Evolutionary conservation across 2,888 invertebrate species (phyloP).

Genomic region (Trissonchulus sp.): DNA sequence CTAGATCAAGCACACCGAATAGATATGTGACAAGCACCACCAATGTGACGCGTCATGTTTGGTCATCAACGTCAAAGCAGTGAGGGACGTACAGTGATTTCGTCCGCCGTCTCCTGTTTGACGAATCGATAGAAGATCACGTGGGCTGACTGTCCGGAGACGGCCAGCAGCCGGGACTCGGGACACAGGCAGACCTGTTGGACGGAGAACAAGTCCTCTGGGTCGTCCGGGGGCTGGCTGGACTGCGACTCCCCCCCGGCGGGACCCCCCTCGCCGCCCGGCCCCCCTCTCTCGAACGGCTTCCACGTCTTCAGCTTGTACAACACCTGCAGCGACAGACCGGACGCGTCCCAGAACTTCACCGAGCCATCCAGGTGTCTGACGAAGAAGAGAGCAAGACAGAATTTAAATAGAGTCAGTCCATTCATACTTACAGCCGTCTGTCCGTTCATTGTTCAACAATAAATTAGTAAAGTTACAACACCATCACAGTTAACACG

Average conservation of each 20-base stretch:
- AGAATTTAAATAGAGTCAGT: slow-evolving; percentile 15
- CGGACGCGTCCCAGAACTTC: slow-evolving; percentile 98
- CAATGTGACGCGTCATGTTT: no score
- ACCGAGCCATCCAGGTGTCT: slow-evolving; percentile 96
- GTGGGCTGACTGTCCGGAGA: slow-evolving; percentile 86
- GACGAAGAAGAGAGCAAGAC: slow-evolving; percentile 47
- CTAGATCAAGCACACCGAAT: no score
- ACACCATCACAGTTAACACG: background rate
- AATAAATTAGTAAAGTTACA: slow-evolving; percentile 10
- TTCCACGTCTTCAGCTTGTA: slow-evolving; percentile 16
- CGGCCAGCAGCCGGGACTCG: slow-evolving; percentile 78
- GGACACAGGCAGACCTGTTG: slow-evolving; percentile 84
- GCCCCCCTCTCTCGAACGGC: background rate
- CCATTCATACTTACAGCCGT: no score
- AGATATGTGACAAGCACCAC: no score
- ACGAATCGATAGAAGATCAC: slow-evolving; percentile 91
- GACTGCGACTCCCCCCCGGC: background rate
- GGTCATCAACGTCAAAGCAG: no score
- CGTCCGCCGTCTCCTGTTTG: slow-evolving; percentile 70
- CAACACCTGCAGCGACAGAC: slow-evolving; percentile 69
- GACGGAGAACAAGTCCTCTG: slow-evolving; percentile 79
- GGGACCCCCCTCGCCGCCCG: background rate
- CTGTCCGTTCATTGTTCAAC: slow-evolving; percentile 30
- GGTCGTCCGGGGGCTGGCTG: slow-evolving; percentile 49
- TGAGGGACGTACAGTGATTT: slow-evolving; percentile 71